Evolutionary conservation across 2,797 vertebrate species (phyloP).

Genomic region (Pseudomugil tenellus): DNA sequence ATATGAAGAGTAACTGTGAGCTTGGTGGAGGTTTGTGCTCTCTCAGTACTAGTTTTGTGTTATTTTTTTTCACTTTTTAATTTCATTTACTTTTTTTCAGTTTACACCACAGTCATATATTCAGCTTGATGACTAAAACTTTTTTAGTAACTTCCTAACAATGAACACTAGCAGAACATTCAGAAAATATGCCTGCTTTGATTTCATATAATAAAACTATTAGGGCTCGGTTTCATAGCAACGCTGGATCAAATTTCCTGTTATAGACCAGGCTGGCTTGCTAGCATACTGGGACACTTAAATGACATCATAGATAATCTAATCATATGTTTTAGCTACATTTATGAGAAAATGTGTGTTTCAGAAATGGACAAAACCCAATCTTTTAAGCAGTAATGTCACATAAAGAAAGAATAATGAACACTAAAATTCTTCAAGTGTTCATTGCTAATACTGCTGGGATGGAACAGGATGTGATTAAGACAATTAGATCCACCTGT

Average conservation of each 20-base stretch:
- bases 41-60: too few species aligned
- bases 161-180: too few species aligned
- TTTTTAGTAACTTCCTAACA: too few species aligned
- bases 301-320: slow-evolving; percentile 14
- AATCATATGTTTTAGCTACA: slow-evolving; percentile 5
- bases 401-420: slow-evolving; percentile 20
- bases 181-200: slow-evolving; percentile 3
- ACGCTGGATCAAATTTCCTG: background rate
- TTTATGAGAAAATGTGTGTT: slow-evolving; percentile 4
- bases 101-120: too few species aligned
- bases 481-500: slow-evolving; percentile 53
- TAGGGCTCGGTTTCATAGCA: slow-evolving; percentile 10
- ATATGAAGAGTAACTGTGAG: too few species aligned
- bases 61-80: too few species aligned
- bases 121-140: too few species aligned
- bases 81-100: too few species aligned
- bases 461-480: slow-evolving; percentile 36
- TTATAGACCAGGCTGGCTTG: slow-evolving; percentile 5
- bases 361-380: slow-evolving; percentile 2
- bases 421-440: slow-evolving; percentile 16
- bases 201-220: slow-evolving; percentile 6
- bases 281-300: slow-evolving; percentile 8
- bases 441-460: slow-evolving; percentile 31
- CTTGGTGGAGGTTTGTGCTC: too few species aligned
- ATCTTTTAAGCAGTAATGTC: slow-evolving; percentile 30